These are phyloP conservation scores for Callyntrura sp. DNA, from an alignment of 2,888 invertebrate species.

Conservation along the genomic window DNA sequence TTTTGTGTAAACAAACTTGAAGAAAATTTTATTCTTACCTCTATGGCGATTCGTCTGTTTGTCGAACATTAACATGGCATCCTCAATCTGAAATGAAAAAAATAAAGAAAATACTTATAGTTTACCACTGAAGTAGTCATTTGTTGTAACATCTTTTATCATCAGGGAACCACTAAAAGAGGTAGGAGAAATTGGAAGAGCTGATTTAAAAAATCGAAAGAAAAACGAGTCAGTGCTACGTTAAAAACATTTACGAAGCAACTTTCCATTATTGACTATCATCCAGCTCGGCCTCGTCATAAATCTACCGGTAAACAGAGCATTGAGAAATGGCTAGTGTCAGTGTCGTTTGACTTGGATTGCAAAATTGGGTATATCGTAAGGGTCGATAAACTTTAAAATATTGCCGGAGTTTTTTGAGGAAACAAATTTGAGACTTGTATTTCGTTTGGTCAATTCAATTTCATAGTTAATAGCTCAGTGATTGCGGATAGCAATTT, in stretches of 20 bases:
- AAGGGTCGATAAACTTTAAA: too few relatives aligned
- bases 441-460: too few relatives aligned
- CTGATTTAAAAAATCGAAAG: background rate
- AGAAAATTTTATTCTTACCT: conserved; percentile 89
- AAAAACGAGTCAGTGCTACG: background rate
- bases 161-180: too few relatives aligned
- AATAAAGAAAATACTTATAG: background rate
- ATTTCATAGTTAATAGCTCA: too few relatives aligned
- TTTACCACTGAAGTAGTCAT: background rate
- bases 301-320: conserved; percentile 42
- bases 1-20: background rate
- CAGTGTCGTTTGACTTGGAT: conserved; percentile 39
- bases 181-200: too few relatives aligned
- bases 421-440: too few relatives aligned
- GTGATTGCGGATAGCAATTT: too few relatives aligned
- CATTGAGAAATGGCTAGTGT: conserved; percentile 33
- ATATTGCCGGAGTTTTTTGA: too few relatives aligned
- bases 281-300: conserved; percentile 23
- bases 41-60: conserved; percentile 99
- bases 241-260: conserved; percentile 4
- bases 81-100: conserved; percentile 96
- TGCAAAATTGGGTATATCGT: conserved; percentile 5
- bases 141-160: too few relatives aligned
- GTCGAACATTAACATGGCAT: conserved; percentile 99
- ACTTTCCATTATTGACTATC: conserved; percentile 10